A percentile compares a stretch with the other conserved stretches of the same genome.
Evolutionary conservation across 2,888 invertebrate species (phyloP).

Genomic region (Agrotis clavis): DNA sequence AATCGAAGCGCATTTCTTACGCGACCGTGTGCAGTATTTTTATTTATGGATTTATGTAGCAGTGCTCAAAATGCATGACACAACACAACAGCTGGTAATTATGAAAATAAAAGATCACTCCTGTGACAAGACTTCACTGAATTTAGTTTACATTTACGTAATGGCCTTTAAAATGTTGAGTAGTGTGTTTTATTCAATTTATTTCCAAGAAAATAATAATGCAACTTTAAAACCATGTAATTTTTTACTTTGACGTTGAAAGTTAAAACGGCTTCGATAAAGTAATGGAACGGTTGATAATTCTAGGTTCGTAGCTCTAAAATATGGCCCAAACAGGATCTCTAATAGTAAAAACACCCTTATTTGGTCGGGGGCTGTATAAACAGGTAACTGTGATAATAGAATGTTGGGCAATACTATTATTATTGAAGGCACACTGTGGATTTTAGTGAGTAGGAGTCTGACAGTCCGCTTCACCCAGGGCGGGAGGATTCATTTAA

Average conservation of each 20-base stretch:
- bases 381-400: too few species aligned
- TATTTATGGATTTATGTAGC: slow-evolving; percentile 52
- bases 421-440: too few species aligned
- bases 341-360: too few species aligned
- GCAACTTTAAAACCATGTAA: neutral
- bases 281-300: neutral
- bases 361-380: too few species aligned
- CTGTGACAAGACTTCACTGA: slow-evolving; percentile 20
- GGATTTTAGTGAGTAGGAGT: too few species aligned
- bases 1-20: slow-evolving; percentile 52
- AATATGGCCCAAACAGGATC: too few species aligned
- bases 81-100: slow-evolving; percentile 46
- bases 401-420: too few species aligned
- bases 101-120: slow-evolving; percentile 34
- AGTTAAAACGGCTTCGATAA: neutral
- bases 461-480: too few species aligned
- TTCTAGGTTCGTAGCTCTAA: neutral
- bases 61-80: slow-evolving; percentile 42
- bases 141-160: slow-evolving; percentile 33
- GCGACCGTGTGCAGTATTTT: slow-evolving; percentile 22
- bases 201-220: slow-evolving; percentile 6
- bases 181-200: slow-evolving; percentile 13
- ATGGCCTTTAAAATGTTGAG: slow-evolving; percentile 36
- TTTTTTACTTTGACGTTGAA: neutral
- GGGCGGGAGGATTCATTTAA: too few species aligned